Conservation (phyloP, 2,797 vertebrate species). For the Rhincodon typus region DNA sequence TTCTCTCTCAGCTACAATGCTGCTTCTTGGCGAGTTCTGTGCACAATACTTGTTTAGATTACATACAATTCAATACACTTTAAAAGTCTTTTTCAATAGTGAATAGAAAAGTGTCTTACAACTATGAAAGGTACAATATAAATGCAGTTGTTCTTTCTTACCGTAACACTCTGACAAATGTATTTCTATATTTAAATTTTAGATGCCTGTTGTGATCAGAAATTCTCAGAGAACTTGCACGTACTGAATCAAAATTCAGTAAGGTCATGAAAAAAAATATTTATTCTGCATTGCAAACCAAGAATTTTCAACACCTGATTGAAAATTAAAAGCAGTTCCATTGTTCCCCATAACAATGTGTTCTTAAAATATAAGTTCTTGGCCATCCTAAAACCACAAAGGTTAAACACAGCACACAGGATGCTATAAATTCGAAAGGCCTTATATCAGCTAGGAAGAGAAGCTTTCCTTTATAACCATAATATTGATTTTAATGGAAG, state of each 20-base stretch:
- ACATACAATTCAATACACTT: too few relatives aligned
- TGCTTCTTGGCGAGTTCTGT: too few relatives aligned
- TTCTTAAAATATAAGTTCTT: background rate
- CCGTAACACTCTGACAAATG: background rate
- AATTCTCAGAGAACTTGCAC: background rate
- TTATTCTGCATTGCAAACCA: background rate
- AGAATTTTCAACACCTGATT: background rate
- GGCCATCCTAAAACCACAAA: background rate
- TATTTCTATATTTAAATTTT: background rate
- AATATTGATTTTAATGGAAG: background rate
- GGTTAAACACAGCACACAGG: background rate
- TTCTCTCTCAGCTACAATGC: too few relatives aligned
- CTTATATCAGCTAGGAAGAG: background rate
- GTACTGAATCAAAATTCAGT: background rate
- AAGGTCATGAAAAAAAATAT: background rate
- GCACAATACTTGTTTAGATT: too few relatives aligned
- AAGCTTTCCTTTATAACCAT: background rate
- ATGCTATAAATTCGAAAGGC: background rate
- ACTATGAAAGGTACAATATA: background rate
- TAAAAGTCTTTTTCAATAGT: too few relatives aligned
- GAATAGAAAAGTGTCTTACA: too few relatives aligned
- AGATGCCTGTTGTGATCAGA: background rate
- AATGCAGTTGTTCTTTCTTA: background rate
- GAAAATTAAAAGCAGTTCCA: background rate
- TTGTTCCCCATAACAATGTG: background rate